Evolutionary conservation across 2,797 vertebrate species (phyloP), one percentile per base, ranked within the genome.

Genomic region (Allobates femoralis): DNA sequence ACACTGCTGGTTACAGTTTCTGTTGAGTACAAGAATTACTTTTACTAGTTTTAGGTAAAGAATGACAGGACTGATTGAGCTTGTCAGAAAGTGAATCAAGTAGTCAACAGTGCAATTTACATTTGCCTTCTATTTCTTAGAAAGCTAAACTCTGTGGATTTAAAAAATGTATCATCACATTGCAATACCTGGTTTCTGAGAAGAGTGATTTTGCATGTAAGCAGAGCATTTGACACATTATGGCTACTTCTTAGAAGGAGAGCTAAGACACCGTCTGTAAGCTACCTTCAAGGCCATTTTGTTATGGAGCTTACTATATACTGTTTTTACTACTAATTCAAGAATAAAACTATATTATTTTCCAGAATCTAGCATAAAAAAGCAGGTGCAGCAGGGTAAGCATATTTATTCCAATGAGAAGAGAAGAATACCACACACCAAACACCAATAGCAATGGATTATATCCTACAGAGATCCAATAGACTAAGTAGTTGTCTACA

Each of bases 91-190:
- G 28, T 7, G 19, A 21, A 34, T 56, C 26, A 28, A 56, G 55
- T 26, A 10, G n/a, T 10, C 23, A 19, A n/a, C 34, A 30, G 30
- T 3, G 11, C 1, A 55, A 32, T 10, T 23, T 37, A 21, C 77
- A 73, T 69, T 26, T 56, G 32, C 32, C 78, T 41, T 30, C 4
- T 19, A n/a, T 18, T 1, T 14, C 46, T 10, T 26, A 46, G 41
- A 83, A 74, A 46, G 62, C 53, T 18, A 10, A 75, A 75, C 8
- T 28, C 34, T 67, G 41, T 15, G 37, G 50, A 30, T 30, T 21
- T 51, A 10, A 79, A 85, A 85, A 79, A 85, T 79, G 60, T 85
- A 67, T 55, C 62, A 79, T 46, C 51, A 58, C 83, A 51, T 79
- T 85, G 83, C 34, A 32, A 79, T 79, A 74, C 41, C 62, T 19